Percentiles rank a stretch among this genome's conserved stretches.
Evolutionary conservation across 1,140 invertebrate genomes (phyloP).

Genomic region (Trichomalopsis sarcophagae): DNA sequence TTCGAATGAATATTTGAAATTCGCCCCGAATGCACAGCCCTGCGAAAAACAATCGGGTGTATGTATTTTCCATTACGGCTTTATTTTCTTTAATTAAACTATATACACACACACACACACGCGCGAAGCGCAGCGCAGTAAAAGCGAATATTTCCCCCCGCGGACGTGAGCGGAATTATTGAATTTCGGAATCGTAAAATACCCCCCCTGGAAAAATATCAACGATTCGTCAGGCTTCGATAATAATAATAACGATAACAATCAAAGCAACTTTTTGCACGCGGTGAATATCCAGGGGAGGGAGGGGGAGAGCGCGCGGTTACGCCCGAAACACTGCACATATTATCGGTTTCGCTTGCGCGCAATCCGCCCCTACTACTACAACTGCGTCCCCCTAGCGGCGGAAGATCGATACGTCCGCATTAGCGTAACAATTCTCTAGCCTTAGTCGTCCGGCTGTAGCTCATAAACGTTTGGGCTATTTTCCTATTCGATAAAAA

Average conservation of each 20-base stretch:
- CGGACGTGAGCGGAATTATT: neutral
- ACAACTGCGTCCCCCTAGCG: neutral
- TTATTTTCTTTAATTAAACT: neutral
- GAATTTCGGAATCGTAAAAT: neutral
- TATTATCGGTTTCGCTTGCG: slow-evolving; percentile 10
- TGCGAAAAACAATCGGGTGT: no score
- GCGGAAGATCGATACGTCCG: slow-evolving; percentile 5
- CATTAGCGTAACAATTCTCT: slow-evolving; percentile 29
- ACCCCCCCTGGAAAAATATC: no score
- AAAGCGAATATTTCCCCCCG: neutral
- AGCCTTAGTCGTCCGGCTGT: neutral
- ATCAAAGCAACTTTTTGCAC: neutral
- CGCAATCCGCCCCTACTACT: neutral
- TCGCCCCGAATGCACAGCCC: no score
- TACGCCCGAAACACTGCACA: neutral
- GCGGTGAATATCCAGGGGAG: neutral
- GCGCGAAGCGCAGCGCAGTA: neutral
- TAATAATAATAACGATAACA: neutral
- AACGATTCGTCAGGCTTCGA: no score
- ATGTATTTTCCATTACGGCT: neutral
- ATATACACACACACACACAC: neutral
- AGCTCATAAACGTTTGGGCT: neutral
- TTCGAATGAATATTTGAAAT: no score
- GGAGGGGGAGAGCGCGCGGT: neutral
- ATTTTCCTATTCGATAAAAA: slow-evolving; percentile 28